Evolutionary conservation across 92 coral and sea anemone species (phyloP), one percentile per base, ranked within the genome.

Genomic region (Plumapathes pennacea): DNA sequence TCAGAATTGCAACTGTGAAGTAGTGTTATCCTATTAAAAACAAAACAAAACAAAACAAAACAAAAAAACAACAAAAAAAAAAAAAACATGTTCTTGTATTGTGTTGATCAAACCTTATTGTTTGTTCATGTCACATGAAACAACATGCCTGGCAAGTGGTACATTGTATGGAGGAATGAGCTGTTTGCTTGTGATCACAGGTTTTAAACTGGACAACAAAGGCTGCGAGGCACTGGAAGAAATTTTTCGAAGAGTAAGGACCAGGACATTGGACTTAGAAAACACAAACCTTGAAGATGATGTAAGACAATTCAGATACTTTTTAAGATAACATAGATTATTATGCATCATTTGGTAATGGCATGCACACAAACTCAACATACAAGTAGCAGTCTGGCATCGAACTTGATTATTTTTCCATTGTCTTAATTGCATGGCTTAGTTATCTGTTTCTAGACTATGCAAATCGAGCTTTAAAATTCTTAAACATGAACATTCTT

Each of bases 231-330:
- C 98, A 23, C 36, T 92, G 31, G 98, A 92, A 50, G 98, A 92
- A 39, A 72, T 92, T 13, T 82, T 92, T 53, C 80, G 88, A 54
- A 76, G 85, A 67, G 96, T 92, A 19, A 82, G 89, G 68, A 82
- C 95, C 17, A 81, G 79, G 45, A 92, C 89, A 6, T 50, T 92
- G 36, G 98, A 92, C 53, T 77, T 92, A 25, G 98, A 92, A 54
- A 92, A 88, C 78, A 89, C 98, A 31, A 82, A 62, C 67, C 72
- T 92, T 38, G 98, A 92, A 32, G 98, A 92, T 81, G 98, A 92
- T 50, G 98, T 92, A 58, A 61, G 83, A n/a, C n/a, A n/a, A n/a
- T n/a, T 45, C 2, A n/a, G 4, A 4, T 36, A n/a, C 40, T 7
- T 8, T 7, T 36, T 36, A n/a, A n/a, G 40, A 7, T 36, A 7